Evolutionary conservation across 2,888 invertebrate genomes (phyloP), one percentile per base, ranked within the genome.

Genomic region (Catocala fraxini): DNA sequence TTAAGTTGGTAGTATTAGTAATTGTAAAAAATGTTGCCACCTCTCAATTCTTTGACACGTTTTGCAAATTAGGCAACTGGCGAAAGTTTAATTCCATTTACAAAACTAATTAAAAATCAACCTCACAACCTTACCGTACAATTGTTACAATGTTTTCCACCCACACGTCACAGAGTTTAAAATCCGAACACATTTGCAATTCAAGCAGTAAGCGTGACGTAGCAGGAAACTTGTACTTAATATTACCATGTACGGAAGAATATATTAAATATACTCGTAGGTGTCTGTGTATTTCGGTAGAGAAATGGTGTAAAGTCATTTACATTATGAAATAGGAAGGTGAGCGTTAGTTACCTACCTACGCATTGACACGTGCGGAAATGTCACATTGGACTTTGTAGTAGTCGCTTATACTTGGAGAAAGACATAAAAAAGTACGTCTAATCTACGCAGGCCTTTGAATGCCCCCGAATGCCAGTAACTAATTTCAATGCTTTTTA

Each of bases 151-250:
- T 5, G n/a, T 13, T 54, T 71, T 69, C 68, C 82, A 81, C 91
- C 90, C 83, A 89, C 91, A 78, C 76, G 65, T 81, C 87, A 87
- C 87, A 89, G 82, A 77, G 87, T 78, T 90, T 86, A 83, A 91
- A 91, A 89, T 89, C 82, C 83, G 84, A 89, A 80, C 84, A 70
- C 87, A 92, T 93, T 93, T 81, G 80, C 82, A 85, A 85, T 77
- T 82, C 82, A 79, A 85, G 63, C 63, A 67, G 74, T 51, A 60
- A 75, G 76, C 80, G 81, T 91, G 91, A 92, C 92, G 90, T 88
- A 84, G 90, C 91, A 90, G 89, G 89, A 91, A 90, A 88, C 82
- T 80, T 48, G 59, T 60, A 85, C 64, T 64, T 64, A 80, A 79
- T 76, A 80, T 79, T 73, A 74, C 81, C 74, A 64, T 71, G 68